Evolutionary conservation across 2,888 invertebrate genomes (phyloP).

Genomic region (Apamea epomidion): DNA sequence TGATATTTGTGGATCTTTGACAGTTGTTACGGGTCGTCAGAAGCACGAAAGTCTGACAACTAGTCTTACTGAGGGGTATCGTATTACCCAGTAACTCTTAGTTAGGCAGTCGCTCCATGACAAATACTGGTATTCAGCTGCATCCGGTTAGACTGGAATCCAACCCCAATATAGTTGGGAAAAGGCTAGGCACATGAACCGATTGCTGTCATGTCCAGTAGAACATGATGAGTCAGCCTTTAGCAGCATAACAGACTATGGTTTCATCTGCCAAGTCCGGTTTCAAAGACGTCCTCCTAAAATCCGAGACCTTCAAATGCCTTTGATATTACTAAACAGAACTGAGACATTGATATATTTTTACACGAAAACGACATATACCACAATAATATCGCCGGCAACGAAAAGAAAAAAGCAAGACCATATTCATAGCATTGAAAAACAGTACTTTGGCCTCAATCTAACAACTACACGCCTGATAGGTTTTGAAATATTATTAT

Average conservation of each 20-base stretch:
- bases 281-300: not conserved
- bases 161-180: too few species aligned
- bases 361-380: not conserved
- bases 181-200: not conserved
- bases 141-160: not conserved
- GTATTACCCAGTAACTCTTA: not conserved
- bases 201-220: not conserved
- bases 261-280: not conserved
- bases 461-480: conserved; percentile 55
- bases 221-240: not conserved
- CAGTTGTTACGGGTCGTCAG: not conserved
- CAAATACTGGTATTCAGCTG: not conserved
- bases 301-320: not conserved
- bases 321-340: not conserved
- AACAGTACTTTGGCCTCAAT: conserved; percentile 52
- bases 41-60: not conserved
- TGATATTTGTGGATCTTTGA: not conserved
- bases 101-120: not conserved
- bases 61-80: not conserved
- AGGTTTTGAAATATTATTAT: conserved; percentile 55
- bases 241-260: not conserved
- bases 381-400: not conserved
- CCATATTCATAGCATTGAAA: conserved; percentile 50
- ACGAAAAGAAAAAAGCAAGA: conserved; percentile 27
- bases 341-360: conserved; percentile 15